Evolutionary conservation across 2,888 invertebrate species (phyloP), one percentile per base, ranked within the genome.

Genomic region (Heliconius ethilla): DNA sequence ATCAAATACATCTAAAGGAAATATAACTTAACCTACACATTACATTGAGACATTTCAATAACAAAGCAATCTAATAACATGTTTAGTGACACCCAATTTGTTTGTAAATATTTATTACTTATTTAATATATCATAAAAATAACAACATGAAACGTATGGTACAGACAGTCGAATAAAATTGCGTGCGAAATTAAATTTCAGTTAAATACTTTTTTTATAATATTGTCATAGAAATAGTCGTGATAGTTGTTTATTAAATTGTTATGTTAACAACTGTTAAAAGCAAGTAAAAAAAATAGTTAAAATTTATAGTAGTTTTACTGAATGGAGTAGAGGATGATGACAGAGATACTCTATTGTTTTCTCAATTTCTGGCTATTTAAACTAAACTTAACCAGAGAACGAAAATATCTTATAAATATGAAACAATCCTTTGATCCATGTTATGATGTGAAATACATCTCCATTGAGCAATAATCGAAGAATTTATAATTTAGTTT

Each of bases 111-210:
- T 79, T 82, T 84, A 84, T 83, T 83, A 83, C 82, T 89, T 87
- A 87, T 81, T 78, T 79, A 76, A 86, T 90, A 88, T 88, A 89
- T 87, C 84, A 86, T 85, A 85, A 87, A 87, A 86, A 89, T 86
- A 86, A 86, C 84, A 85, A 84, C 81, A 84, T 85, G 85, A 87
- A 87, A 84, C 85, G 45, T 76, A 83, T 83, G 82, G 84, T 72
- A 72, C 33, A 72, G 5, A 13, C 65, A 84, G 84, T 87, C 76
- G 76, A 79, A 81, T 77, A 37, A 80, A 87, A 85, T 86, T 89
- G 90, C 90, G 90, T 90, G 89, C 88, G 88, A 85, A 83, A 83
- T 83, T 81, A 85, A 83, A 81, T 77, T 79, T 79, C 76, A 74
- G 73, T 79, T 81, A 80, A 79, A 70, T 29, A 51, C 51, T 29